Evolutionary conservation across 2,888 invertebrate species (phyloP).

Genomic region (Caenorhabditis sp.): DNA sequence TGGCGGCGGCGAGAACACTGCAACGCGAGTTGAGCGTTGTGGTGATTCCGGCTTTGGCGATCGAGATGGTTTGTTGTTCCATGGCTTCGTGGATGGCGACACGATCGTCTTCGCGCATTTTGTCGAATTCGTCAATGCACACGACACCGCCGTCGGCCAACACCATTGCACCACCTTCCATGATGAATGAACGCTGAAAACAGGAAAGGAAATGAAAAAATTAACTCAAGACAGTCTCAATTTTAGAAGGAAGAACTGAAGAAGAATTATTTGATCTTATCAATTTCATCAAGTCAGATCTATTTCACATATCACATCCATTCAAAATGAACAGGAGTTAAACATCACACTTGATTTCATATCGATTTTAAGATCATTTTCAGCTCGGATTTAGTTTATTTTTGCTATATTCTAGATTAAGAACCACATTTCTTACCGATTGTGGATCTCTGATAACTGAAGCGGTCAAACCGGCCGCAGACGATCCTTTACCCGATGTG

Average conservation of each 20-base stretch:
- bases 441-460: conserved; percentile 92
- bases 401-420: too few relatives aligned
- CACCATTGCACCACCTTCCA: conserved; percentile 91
- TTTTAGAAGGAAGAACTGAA: too few relatives aligned
- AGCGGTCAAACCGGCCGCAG: conserved; percentile 97
- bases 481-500: conserved; percentile 99
- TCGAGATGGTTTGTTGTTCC: conserved; percentile 99
- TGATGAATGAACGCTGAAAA: conserved; percentile 62
- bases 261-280: too few relatives aligned
- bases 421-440: too few relatives aligned
- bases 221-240: neutral
- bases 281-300: too few relatives aligned
- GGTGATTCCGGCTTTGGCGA: conserved; percentile 98
- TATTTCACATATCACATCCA: neutral
- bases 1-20: conserved; percentile 98
- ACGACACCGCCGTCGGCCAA: conserved; percentile 98
- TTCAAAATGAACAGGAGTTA: too few relatives aligned
- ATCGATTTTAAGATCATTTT: too few relatives aligned
- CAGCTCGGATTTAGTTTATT: too few relatives aligned
- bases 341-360: too few relatives aligned
- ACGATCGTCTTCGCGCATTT: conserved; percentile 98
- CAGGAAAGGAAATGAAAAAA: neutral
- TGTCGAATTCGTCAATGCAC: conserved; percentile 87
- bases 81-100: conserved; percentile 99
- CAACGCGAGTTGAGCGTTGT: conserved; percentile 97